Percentiles rank a stretch among this genome's conserved stretches.
Evolutionary conservation across 2,113 vertebrate genomes (phyloP).

Genomic region (Sylvilagus bachmani): DNA sequence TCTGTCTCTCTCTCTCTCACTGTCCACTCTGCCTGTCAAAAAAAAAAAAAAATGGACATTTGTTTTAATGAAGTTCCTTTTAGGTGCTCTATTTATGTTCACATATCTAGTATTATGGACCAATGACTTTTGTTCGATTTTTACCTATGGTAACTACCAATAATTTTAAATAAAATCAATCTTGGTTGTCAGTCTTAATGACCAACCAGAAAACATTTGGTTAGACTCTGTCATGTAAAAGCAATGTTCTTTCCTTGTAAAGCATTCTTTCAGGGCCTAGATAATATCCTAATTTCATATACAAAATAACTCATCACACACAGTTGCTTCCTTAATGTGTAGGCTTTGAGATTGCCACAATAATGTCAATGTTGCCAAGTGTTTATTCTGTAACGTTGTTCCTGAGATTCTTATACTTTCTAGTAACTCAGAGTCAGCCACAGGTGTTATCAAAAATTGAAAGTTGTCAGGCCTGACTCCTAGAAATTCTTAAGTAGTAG

Average conservation of each 20-base stretch:
- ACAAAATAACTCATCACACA: not conserved
- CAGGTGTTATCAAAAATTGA: not conserved
- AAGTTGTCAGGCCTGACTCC: not conserved
- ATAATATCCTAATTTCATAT: not conserved
- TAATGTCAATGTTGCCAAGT: not conserved
- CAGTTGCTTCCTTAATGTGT: not conserved
- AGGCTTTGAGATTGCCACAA: not conserved
- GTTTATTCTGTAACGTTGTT: not conserved
- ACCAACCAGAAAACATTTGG: not conserved
- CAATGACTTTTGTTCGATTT: not conserved
- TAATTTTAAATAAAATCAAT: slow-evolving; percentile 43
- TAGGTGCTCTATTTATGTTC: slow-evolving; percentile 6
- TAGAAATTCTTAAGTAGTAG: not conserved
- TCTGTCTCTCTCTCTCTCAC: no score
- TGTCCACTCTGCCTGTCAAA: no score
- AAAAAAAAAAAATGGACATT: not conserved
- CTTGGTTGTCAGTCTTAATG: not conserved
- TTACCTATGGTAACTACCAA: not conserved
- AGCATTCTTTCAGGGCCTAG: not conserved
- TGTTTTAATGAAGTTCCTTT: slow-evolving; percentile 46
- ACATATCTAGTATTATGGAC: not conserved
- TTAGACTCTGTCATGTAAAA: not conserved
- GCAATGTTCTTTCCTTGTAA: not conserved
- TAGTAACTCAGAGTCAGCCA: not conserved
- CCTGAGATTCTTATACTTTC: not conserved